phyloP scores from a whole-genome alignment of 2,113 vertebrate species.

The Heterotilapia buettikoferi region DNA sequence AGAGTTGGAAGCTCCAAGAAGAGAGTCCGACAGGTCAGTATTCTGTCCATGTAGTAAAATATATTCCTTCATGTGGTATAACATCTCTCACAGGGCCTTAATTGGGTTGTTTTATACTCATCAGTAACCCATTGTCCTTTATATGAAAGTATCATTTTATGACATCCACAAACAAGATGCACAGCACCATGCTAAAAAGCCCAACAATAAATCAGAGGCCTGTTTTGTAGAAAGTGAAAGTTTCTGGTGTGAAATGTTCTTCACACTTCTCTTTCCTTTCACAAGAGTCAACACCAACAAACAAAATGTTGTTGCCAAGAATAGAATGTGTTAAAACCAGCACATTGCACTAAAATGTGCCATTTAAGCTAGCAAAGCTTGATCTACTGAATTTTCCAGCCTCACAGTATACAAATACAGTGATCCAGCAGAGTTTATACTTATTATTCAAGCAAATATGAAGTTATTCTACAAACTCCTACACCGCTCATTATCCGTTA shows the following conservation, averaged over 20 bases:
- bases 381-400: not conserved
- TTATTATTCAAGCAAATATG: not conserved
- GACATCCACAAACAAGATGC: not conserved
- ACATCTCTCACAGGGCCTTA: not conserved
- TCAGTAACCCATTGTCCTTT: not conserved
- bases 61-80: not conserved
- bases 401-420: not conserved
- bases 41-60: not conserved
- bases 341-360: not conserved
- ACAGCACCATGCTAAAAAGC: not conserved
- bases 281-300: not conserved
- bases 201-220: not conserved
- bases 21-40: slow-evolving; percentile 90
- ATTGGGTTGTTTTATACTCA: not conserved
- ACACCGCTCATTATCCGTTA: not conserved
- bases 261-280: not conserved
- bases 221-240: not conserved
- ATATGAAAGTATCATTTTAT: not conserved
- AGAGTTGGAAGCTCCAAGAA: slow-evolving; percentile 98
- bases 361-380: not conserved
- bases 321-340: not conserved
- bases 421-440: not conserved
- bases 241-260: not conserved
- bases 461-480: not conserved
- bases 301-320: not conserved